Base-by-base conservation (phyloP, 2,797 vertebrate species). In the Lacerta viridis region DNA sequence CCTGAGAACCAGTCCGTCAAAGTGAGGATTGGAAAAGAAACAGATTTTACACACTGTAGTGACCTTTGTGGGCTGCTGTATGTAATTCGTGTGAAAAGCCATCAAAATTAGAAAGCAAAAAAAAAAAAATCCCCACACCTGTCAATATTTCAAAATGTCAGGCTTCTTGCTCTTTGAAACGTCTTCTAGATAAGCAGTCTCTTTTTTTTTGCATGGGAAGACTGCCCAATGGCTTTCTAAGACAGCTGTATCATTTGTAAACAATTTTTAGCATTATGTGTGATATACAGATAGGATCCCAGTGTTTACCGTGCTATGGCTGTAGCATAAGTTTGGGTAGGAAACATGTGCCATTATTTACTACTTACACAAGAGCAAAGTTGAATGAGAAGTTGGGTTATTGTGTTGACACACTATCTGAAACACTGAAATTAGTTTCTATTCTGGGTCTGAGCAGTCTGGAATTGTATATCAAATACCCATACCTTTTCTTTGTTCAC, bases 131-230 rank as follows among this genome's bases (percentile, higher is more conserved):
- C 61, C 18, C 61, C 61, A 64, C 41, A 80, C 23, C 87, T 92
- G 55, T 33, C 92, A 92, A 20, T 23, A 1, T 66, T 71, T 84
- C 83, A 41, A 87, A 87, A 66, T 86, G 75, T 76, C 76, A 89
- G 39, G 18, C 23, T 88, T 89, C 0, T 4, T 33, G 2, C 71
- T 80, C 80, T 1, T 9, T 66, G 55, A 74, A 79, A 2, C 87
- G 29, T 46, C 17, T 82, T 80, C 10, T 66, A 76, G 74, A 46
- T 46, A 74, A 91, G 36, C 39, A 46, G 20, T 2, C 3, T 33
- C 33, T 33, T 33, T 72, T 17, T 43, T 36, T 50, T 11, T 85
- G 83, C 29, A 43, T 78, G 82, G 83, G 93, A 85, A 0, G 15
- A 11, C 41, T 86, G 39, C 17, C 4, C 36, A 50, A 0, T 23